These are phyloP conservation scores for Mandrillus leucophaeus DNA, from an alignment of 2,113 vertebrate genomes.

Conservation along the genomic window DNA sequence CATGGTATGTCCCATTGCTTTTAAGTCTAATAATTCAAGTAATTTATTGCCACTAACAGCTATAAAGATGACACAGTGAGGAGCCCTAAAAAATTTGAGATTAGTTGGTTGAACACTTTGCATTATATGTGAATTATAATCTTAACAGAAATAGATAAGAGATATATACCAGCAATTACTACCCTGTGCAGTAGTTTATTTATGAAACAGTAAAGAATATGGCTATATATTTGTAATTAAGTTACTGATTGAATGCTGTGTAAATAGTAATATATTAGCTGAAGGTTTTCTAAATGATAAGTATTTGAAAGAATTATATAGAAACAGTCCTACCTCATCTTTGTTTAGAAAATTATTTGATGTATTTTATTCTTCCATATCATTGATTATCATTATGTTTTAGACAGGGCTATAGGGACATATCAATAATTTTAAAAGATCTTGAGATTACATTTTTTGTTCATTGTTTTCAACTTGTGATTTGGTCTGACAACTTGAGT, in stretches of 20 bases:
- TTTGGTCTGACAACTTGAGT: conserved; percentile 26
- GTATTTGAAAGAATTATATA: conserved; percentile 72
- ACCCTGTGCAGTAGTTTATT: conserved; percentile 55
- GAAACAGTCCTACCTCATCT: conserved; percentile 41
- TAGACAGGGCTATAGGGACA: neutral
- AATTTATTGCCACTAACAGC: conserved; percentile 24
- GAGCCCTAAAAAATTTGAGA: conserved; percentile 35
- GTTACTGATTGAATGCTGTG: conserved; percentile 65
- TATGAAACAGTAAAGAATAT: conserved; percentile 73
- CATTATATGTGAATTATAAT: conserved; percentile 71
- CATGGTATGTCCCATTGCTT: neutral
- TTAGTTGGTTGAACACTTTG: conserved; percentile 48
- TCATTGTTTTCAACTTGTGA: conserved; percentile 38
- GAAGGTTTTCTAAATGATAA: conserved; percentile 49
- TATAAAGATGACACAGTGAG: conserved; percentile 62
- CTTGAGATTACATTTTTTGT: conserved; percentile 23
- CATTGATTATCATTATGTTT: conserved; percentile 33
- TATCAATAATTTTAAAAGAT: conserved; percentile 18
- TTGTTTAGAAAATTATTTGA: conserved; percentile 59
- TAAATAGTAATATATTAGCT: conserved; percentile 64
- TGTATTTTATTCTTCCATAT: conserved; percentile 51
- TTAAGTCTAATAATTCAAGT: neutral
- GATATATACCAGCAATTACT: conserved; percentile 58
- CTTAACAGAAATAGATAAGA: conserved; percentile 48
- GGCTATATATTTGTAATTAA: conserved; percentile 71